A percentile compares a stretch with the other conserved stretches of the same genome.
Conservation (phyloP, 1,140 invertebrate genomes). For the Heliothis subflexa region DNA sequence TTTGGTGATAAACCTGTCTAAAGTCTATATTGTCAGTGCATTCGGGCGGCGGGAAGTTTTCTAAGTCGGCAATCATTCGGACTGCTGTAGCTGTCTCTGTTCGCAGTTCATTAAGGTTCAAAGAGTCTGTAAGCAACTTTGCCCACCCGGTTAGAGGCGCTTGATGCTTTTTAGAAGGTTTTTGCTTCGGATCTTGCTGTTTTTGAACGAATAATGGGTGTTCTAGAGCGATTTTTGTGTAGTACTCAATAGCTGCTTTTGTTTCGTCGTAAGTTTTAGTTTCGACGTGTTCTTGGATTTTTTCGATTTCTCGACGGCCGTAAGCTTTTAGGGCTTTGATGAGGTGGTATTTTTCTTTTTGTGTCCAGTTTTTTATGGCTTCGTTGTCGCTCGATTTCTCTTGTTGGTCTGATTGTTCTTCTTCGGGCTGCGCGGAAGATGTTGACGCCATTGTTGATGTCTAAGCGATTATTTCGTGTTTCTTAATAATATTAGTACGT, state of each 20-base stretch:
- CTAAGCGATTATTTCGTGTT: background rate
- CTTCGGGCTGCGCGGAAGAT: background rate
- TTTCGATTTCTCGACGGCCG: background rate
- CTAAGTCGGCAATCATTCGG: conserved; percentile 73
- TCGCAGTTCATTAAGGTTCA: conserved; percentile 65
- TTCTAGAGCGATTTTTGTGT: conserved; percentile 60
- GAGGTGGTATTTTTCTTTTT: conserved; percentile 5
- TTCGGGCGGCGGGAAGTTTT: conserved; percentile 63
- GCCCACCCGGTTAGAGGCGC: conserved; percentile 71
- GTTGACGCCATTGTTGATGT: background rate
- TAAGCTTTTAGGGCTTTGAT: background rate
- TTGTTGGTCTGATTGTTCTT: background rate
- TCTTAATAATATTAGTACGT: too few relatives aligned
- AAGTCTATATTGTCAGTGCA: conserved; percentile 71
- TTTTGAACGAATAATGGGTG: background rate
- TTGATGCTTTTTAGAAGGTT: conserved; percentile 9
- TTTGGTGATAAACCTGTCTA: conserved; percentile 64
- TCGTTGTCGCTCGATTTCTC: background rate
- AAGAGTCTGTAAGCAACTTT: conserved; percentile 65
- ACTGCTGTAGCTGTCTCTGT: conserved; percentile 74
- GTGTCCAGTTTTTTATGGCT: conserved; percentile 4
- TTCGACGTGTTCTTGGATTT: conserved; percentile 4
- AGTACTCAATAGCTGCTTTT: conserved; percentile 61
- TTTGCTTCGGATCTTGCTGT: background rate
- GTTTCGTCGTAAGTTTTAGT: conserved; percentile 64